Conservation (phyloP, 2,797 vertebrate genomes). For the Siniperca obscura region DNA sequence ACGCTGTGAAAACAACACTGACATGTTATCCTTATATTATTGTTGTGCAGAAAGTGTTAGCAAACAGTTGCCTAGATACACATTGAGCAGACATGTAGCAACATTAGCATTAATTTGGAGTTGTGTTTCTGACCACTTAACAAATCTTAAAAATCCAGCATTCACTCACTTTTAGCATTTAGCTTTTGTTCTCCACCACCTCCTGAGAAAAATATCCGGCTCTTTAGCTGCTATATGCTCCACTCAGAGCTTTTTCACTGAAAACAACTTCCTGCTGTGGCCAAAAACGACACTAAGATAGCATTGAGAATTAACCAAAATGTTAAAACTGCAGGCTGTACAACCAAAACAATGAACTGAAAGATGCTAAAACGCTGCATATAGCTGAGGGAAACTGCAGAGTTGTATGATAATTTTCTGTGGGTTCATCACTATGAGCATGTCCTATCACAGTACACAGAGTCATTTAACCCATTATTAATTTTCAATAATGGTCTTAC, state of each 20-base stretch:
- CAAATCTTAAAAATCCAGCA: not conserved
- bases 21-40: not conserved
- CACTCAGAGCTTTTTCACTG: not conserved
- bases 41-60: not conserved
- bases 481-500: not conserved
- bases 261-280: not conserved
- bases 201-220: not conserved
- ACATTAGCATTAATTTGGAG: not conserved
- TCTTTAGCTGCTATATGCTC: too few relatives aligned
- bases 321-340: too few relatives aligned
- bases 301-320: not conserved
- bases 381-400: not conserved
- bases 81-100: not conserved
- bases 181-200: not conserved
- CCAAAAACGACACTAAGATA: not conserved
- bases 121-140: not conserved
- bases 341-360: not conserved
- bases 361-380: not conserved
- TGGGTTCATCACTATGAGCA: not conserved
- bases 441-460: not conserved
- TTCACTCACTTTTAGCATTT: not conserved
- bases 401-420: not conserved
- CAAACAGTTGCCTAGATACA: not conserved
- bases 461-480: not conserved
- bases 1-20: not conserved